These are phyloP conservation scores for Oceanites oceanicus DNA, from an alignment of 2,113 vertebrate species.

Conservation along the genomic window DNA sequence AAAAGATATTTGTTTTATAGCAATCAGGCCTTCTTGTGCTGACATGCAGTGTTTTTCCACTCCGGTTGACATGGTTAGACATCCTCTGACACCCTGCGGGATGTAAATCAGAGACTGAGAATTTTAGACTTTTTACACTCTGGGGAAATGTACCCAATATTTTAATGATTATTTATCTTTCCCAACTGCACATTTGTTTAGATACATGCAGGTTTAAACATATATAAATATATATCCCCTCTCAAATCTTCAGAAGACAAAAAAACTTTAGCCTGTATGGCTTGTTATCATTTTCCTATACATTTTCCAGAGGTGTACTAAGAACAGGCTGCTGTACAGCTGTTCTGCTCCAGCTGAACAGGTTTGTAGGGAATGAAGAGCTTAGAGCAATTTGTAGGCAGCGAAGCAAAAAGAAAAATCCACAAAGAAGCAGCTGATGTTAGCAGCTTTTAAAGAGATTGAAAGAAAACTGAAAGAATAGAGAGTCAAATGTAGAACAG, in stretches of 20 bases:
- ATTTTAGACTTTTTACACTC: slow-evolving; percentile 11
- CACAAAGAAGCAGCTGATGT: slow-evolving; percentile 73
- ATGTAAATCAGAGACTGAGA: slow-evolving; percentile 38
- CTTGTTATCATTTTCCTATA: slow-evolving; percentile 47
- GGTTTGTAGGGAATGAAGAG: slow-evolving; percentile 65
- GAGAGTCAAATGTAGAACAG: slow-evolving; percentile 5
- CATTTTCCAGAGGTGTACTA: slow-evolving; percentile 40
- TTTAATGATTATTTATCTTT: slow-evolving; percentile 50
- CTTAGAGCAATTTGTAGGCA: slow-evolving; percentile 76
- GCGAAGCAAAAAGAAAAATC: slow-evolving; percentile 70
- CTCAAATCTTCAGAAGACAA: background rate
- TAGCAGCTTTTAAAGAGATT: slow-evolving; percentile 66
- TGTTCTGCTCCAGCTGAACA: slow-evolving; percentile 69
- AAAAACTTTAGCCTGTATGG: background rate
- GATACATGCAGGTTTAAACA: background rate
- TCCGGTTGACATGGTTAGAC: slow-evolving; percentile 22
- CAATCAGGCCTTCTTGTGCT: slow-evolving; percentile 24
- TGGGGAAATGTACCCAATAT: slow-evolving; percentile 36
- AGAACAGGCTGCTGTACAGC: slow-evolving; percentile 61
- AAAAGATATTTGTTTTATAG: slow-evolving; percentile 7
- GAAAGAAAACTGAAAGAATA: slow-evolving; percentile 39
- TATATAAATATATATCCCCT: background rate
- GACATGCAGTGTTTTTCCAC: slow-evolving; percentile 60
- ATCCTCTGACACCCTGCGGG: background rate
- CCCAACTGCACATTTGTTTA: background rate